Evolutionary conservation across 2,888 invertebrate species (phyloP), one percentile per base, ranked within the genome.

Genomic region (Hermaeophaga mercurialis): DNA sequence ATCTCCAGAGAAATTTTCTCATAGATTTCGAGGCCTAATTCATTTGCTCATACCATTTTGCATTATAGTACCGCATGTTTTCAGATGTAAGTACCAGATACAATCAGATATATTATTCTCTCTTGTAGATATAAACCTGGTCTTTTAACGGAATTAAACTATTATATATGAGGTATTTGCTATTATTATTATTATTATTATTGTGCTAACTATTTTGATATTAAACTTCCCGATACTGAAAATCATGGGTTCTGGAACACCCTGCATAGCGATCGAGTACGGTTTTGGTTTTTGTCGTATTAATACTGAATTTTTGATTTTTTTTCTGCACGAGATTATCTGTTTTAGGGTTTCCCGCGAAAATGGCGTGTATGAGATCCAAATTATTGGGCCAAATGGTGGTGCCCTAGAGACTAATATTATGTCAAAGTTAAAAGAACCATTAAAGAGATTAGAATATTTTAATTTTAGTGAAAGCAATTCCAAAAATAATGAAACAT

Each of bases 201-300:
- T 67, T 67, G 66, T 67, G 66, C 66, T 64, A 56, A 52, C 57
- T 49, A 62, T 63, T 66, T 66, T 65, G 65, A 65, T 64, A 61
- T 62, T 43, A 54, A 43, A 54, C 26, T 56, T 57, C 52, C 41
- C 15, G 7, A 38, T 31, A 43, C 46, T 52, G 50, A 38, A 58
- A 59, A 58, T 55, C 56, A 56, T 44, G 24, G 12, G 58, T 9
- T 39, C 15, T n/a, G n/a, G 17, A 41, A 12, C 11, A n/a, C n/a
- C 28, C 7, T 44, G 9, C 15, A 9, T 2, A 11, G 17, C 22
- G 46, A 19, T 34, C n/a, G 38, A 17, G 36, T 47, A 36, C 36
- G 34, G 34, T 34, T 47, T 34, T 17, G 15, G 12, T 14, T 14
- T 26, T n/a, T n/a, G 26, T 12, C 34, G n/a, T 22, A 48, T 36